Base-by-base conservation (phyloP, 1,140 invertebrate species). In the Pseudomyrmex flavicornis region DNA sequence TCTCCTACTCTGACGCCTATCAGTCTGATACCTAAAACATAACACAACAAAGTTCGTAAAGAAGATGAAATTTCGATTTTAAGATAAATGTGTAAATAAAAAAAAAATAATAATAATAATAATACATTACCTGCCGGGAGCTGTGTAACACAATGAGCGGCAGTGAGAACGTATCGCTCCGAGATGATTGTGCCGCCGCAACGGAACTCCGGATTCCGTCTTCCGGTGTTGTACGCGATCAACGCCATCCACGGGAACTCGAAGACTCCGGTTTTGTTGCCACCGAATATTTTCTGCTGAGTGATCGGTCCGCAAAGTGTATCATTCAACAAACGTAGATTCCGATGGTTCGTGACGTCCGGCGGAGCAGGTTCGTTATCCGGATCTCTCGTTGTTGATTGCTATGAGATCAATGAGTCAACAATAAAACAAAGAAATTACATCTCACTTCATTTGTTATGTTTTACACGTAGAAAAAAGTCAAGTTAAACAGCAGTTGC, bases 191-290 rank as follows among this genome's bases (percentile, higher is more conserved):
- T 93, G 3, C 96, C 97, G 1, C 96, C 96, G 87, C 97, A 97
- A 74, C 94, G 94, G 76, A 96, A 95, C 85, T 95, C 94, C 0
- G 90, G 90, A 26, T 91, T 93, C 3, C 85, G 84, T 63, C 84
- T 94, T 80, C 95, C 88, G 77, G 91, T 94, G 22, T 94, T 84
- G 70, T 96, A 96, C 0, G 94, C 92, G 8, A 97, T 87, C 0
- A 96, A 90, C 0, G 95, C 96, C 96, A 96, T 96, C 96, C 96
- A 97, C 0, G 96, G 96, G 90, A 95, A 96, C 82, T 96, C 95
- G 75, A 95, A 95, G 1, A 96, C 83, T 1, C 90, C 90, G 0
- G 96, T 96, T 80, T 94, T 94, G 26, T 95, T 95, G 0, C 96
- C 96, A 12, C 95, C 95, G 22, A 95, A 88, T 50, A 97, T 95